phyloP scores from a whole-genome alignment of 2,113 vertebrate species.

The Forbesichthys papilliferus region DNA sequence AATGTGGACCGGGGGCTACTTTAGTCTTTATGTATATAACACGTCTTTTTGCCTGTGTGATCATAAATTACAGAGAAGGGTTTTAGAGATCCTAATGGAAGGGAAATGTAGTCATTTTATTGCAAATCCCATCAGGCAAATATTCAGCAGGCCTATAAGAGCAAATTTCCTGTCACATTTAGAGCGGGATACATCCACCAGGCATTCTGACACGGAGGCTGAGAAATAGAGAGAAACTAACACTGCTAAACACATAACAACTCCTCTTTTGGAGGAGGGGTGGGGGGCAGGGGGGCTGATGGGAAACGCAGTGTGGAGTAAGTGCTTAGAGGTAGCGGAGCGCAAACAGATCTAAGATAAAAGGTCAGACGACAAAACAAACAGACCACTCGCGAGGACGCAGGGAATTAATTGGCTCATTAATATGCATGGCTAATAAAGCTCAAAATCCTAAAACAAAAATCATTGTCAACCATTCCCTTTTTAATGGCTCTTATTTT shows the following conservation, averaged over 20 bases:
- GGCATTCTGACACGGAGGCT: conserved; percentile 51
- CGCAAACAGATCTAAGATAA: conserved; percentile 84
- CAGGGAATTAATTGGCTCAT: conserved; percentile 91
- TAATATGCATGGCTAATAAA: conserved; percentile 88
- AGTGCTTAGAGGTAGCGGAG: conserved; percentile 83
- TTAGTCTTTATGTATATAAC: conserved; percentile 75
- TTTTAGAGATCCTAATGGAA: conserved; percentile 74
- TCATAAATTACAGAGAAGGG: conserved; percentile 74
- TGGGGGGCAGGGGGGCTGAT: conserved; percentile 38
- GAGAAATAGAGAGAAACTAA: conserved; percentile 5
- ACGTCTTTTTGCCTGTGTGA: conserved; percentile 73
- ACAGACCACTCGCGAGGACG: conserved; percentile 84
- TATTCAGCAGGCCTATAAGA: conserved; percentile 71
- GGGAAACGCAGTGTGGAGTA: conserved; percentile 77
- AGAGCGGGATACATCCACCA: conserved; percentile 64
- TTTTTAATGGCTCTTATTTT: conserved; percentile 82
- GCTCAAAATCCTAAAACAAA: conserved; percentile 79
- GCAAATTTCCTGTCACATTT: conserved; percentile 76
- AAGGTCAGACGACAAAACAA: conserved; percentile 86
- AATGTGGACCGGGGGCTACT: conserved; percentile 71
- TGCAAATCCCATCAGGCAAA: conserved; percentile 76
- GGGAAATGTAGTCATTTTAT: conserved; percentile 73
- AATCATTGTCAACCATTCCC: conserved; percentile 78
- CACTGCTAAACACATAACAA: conserved; percentile 67
- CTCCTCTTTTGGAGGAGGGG: conserved; percentile 59